Evolutionary conservation across 2,797 vertebrate species (phyloP).

Genomic region (Lemur catta): DNA sequence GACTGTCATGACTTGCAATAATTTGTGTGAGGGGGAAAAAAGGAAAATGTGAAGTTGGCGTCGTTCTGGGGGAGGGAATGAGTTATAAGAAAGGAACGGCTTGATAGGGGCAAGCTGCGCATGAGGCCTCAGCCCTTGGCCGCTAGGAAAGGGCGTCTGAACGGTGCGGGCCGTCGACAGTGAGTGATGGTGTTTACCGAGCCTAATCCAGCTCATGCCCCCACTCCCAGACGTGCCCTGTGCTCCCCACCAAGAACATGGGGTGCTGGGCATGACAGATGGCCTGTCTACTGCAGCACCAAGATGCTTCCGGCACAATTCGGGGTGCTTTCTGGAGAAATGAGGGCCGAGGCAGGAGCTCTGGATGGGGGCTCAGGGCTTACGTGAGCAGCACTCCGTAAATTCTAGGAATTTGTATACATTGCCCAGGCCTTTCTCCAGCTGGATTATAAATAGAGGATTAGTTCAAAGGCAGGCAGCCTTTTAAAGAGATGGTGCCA

Average conservation of each 20-base stretch:
- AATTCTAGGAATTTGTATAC: constrained; percentile 72
- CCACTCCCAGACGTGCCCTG: constrained; percentile 64
- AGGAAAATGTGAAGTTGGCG: constrained; percentile 76
- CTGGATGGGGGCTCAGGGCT: not conserved
- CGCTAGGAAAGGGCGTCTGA: constrained; percentile 69
- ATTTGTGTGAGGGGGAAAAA: constrained; percentile 63
- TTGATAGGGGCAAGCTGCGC: constrained; percentile 41
- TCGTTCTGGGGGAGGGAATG: constrained; percentile 70
- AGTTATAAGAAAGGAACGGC: constrained; percentile 75
- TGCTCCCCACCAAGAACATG: constrained; percentile 69
- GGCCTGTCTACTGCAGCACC: constrained; percentile 65
- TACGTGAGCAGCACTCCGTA: not conserved
- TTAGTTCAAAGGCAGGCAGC: constrained; percentile 73
- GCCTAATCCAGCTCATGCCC: constrained; percentile 73
- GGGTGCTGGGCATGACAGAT: constrained; percentile 71
- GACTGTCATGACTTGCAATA: constrained; percentile 88
- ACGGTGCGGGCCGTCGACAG: constrained; percentile 58
- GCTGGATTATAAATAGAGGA: constrained; percentile 77
- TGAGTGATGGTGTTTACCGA: constrained; percentile 81
- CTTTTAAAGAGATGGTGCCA: constrained; percentile 76
- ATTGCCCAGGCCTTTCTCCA: constrained; percentile 56
- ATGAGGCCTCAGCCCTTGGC: constrained; percentile 55
- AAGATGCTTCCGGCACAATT: constrained; percentile 61
- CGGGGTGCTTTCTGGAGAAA: constrained; percentile 62
- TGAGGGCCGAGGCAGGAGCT: constrained; percentile 22